Percentiles rank a stretch among this genome's conserved stretches.
phyloP scores from a whole-genome alignment of 1,140 invertebrate genomes.

The Trichonephila inaurata region DNA sequence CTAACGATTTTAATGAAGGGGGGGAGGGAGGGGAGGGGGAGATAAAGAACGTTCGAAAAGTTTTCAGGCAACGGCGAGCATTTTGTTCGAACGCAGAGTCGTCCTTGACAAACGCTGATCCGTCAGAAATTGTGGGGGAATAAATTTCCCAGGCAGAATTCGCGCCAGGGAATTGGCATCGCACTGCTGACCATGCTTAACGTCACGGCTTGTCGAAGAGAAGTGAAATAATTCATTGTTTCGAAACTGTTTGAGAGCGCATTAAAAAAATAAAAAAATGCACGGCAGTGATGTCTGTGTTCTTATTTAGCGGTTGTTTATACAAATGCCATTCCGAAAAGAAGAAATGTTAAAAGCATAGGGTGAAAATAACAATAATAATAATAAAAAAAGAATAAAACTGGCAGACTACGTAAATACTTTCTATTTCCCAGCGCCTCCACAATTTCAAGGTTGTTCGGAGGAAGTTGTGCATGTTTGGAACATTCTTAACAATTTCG shows the following conservation, averaged over 20 bases:
- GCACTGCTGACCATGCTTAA: constrained; percentile 46
- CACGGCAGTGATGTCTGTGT: constrained; percentile 24
- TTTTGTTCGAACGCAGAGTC: constrained; percentile 15
- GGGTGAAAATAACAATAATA: neutral
- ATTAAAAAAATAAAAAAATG: constrained; percentile 12
- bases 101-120: constrained; percentile 62
- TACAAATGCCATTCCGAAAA: constrained; percentile 35
- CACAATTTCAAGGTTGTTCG: no score
- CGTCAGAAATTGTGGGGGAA: constrained; percentile 23
- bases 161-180: constrained; percentile 12
- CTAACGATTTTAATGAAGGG: neutral
- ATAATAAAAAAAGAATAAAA: no score
- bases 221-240: constrained; percentile 64
- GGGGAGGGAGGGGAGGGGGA: neutral
- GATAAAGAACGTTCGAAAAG: neutral
- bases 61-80: constrained; percentile 16
- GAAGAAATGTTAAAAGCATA: neutral
- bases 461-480: no score
- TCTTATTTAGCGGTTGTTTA: constrained; percentile 44
- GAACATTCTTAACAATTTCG: no score
- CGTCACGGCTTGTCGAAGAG: constrained; percentile 57
- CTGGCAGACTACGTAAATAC: no score
- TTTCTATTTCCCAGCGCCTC: no score
- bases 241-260: neutral
- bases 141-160: constrained; percentile 51